Evolutionary conservation across 1,140 invertebrate species (phyloP), one percentile per base, ranked within the genome.

Genomic region (Scylla paramamosain): DNA sequence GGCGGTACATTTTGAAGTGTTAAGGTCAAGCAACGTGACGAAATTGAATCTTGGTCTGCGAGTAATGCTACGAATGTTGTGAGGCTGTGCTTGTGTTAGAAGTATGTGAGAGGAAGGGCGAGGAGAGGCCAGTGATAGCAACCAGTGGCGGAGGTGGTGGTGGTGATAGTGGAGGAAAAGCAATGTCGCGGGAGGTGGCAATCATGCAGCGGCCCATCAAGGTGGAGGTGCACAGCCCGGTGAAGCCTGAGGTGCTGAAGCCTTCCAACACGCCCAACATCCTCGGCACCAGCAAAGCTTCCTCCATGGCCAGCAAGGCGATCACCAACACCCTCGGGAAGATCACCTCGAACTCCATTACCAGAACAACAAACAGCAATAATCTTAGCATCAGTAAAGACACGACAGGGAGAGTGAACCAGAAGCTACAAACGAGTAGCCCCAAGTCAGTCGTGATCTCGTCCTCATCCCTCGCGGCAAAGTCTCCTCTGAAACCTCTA

Each of bases 1-100:
- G 83, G 84, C 91, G 94, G 91, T 45, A 77, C 88, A 48, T 39
- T 95, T 95, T 95, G 91, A 95, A 95, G 94, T 95, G 94, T 88
- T n/a, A 29, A 88, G 28, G 77, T 91, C 86, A 95, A 89, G 92
- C 94, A 83, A 45, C 20, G 20, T 93, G 45, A 25, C 39, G 6
- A 39, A 39, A 39, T 39, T 39, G 39, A 39, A 39, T 7, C 59
- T 0, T 29, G 12, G 10, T 91, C 16, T 39, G 29, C 25, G 90
- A 77, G 28, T 77, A 12, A 28, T n/a, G 29, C 0, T 39, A 16
- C 0, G 29, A 91, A 52, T 32, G 59, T 32, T 32, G 8, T 46
- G 12, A 83, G 52, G 31, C 32, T 8, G 59, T 67, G 84, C 3
- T 14, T 46, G 29, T 52, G 1, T 20, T 28, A 28, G 83, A 59